Base-by-base conservation (phyloP, 2,113 vertebrate species). In the Speoplatyrhinus poulsoni region DNA sequence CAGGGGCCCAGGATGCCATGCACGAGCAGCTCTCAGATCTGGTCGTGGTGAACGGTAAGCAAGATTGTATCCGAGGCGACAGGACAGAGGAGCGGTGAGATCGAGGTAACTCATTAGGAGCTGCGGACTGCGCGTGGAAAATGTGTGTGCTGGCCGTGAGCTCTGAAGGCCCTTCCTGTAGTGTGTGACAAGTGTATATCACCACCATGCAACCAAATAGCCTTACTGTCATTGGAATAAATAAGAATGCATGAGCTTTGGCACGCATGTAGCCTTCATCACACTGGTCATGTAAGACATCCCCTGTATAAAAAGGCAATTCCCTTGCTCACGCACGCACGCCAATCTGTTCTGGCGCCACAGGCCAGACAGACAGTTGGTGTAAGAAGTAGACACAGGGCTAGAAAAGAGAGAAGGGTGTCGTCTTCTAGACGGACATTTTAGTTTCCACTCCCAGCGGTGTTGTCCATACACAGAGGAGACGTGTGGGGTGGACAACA, bases 171-270 rank as follows among this genome's bases (percentile, higher is more conserved):
- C 65, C 76, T 73, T 72, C 71, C 76, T 67, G 62, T 80, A 80
- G 73, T 58, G 63, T 47, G 48, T 85, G 85, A 88, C 79, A 81
- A 81, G 85, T 70, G 78, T 64, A 79, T 78, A 85, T 58, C 76
- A 50, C 76, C 85, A 87, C 80, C 84, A 77, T 73, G 72, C 73
- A 71, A 79, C 77, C 80, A 88, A 26, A 91, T 84, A 67, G 85
- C 72, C 63, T 9, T 12, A 79, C 80, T 88, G 87, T 84, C 88
- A 87, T 19, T 52, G 75, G n/a, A 56, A 52, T 76, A 82, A 90
- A 91, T 87, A 85, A 84, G 79, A 87, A 90, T 73, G 69, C 83
- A 87, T 76, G 85, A 65, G 66, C 73, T 77, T 62, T 79, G 58
- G 78, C 83, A 83, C 72, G 76, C 65, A 65, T 83, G 73, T 70